Percentiles rank a stretch among this genome's conserved stretches.
Evolutionary conservation across 1,140 invertebrate species (phyloP).

Genomic region (Ganaspis sp.): DNA sequence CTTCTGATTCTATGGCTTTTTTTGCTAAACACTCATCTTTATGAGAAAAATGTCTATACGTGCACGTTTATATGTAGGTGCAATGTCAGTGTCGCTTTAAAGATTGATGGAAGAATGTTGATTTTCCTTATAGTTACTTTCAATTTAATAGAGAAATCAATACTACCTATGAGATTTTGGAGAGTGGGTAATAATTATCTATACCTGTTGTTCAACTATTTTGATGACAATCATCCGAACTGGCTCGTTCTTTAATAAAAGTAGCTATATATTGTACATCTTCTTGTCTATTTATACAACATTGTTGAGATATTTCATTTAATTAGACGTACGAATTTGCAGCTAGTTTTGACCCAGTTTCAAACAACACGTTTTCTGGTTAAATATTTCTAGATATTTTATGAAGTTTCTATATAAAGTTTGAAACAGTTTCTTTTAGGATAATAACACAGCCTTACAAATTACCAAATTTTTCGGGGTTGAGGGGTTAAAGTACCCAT

Average conservation of each 20-base stretch:
- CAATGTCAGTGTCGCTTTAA: background rate
- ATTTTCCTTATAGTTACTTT: background rate
- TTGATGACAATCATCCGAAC: background rate
- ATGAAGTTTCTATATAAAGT: too few species aligned
- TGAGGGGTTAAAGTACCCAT: too few species aligned
- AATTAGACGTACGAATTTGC: too few species aligned
- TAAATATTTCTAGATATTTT: too few species aligned
- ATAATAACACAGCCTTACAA: too few species aligned
- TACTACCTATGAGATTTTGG: background rate
- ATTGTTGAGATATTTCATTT: too few species aligned
- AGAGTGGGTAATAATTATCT: background rate
- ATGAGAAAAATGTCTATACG: background rate
- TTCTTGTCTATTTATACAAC: too few species aligned
- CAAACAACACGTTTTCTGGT: too few species aligned
- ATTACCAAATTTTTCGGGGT: too few species aligned
- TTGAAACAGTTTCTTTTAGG: too few species aligned
- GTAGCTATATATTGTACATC: too few species aligned
- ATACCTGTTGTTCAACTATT: background rate
- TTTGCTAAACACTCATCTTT: background rate
- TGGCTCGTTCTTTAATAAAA: background rate
- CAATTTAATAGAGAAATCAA: conserved; percentile 11
- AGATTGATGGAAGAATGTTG: background rate
- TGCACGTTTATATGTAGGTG: background rate
- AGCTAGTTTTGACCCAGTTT: too few species aligned
- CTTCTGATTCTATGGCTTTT: background rate